phyloP scores from a whole-genome alignment of 1,140 invertebrate species.

The Euura saliciscinereae region DNA sequence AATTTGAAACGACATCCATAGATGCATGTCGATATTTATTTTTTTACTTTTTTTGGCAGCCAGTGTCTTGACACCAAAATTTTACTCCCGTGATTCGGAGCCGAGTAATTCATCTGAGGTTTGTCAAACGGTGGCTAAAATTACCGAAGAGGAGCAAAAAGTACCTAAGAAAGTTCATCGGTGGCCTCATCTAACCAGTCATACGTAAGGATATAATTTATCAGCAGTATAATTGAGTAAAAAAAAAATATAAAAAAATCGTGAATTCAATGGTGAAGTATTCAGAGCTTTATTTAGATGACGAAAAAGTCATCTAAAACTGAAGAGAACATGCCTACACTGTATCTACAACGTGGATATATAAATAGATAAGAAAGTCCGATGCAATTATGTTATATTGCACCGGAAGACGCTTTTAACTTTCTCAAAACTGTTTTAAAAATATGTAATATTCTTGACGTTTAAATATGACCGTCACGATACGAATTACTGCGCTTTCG shows the following conservation, averaged over 20 bases:
- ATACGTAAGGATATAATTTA: slow-evolving; percentile 35
- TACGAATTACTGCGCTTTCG: slow-evolving; percentile 3
- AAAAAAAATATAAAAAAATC: neutral
- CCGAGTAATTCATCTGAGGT: slow-evolving; percentile 25
- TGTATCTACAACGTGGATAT: neutral
- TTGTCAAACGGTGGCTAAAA: slow-evolving; percentile 27
- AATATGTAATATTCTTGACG: neutral
- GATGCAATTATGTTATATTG: neutral
- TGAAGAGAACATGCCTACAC: neutral
- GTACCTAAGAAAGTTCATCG: slow-evolving; percentile 33
- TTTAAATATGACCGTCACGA: neutral
- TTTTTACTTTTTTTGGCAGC: slow-evolving; percentile 31
- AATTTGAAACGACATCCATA: slow-evolving; percentile 16
- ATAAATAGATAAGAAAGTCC: neutral
- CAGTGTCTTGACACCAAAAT: slow-evolving; percentile 46
- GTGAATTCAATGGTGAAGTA: slow-evolving; percentile 15
- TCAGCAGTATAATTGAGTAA: neutral
- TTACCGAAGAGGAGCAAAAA: slow-evolving; percentile 29
- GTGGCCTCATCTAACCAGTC: slow-evolving; percentile 43
- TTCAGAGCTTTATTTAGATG: slow-evolving; percentile 13
- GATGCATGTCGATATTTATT: neutral
- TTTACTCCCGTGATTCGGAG: slow-evolving; percentile 40
- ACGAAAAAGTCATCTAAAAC: neutral
- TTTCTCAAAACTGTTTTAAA: neutral
- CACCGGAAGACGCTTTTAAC: neutral